Evolutionary conservation across 1,140 invertebrate genomes (phyloP).

Genomic region (Cylas formicarius): DNA sequence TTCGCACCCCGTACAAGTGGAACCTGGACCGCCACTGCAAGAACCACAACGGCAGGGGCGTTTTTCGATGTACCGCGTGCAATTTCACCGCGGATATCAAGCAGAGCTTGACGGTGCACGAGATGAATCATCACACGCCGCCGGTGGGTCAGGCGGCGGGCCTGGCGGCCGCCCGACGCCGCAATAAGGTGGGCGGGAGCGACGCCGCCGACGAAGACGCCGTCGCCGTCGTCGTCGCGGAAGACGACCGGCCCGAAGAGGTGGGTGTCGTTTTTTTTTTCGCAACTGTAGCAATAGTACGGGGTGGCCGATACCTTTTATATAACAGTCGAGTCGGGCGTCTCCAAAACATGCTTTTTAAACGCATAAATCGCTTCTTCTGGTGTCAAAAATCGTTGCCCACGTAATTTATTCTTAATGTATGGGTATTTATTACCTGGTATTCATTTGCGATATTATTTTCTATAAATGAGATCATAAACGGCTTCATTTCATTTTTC

Average conservation of each 20-base stretch:
- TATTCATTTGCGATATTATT: too few species aligned
- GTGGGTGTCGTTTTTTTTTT: slow-evolving; percentile 9
- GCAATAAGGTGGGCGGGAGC: slow-evolving; percentile 64
- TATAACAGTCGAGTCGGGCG: too few species aligned
- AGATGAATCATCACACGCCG: slow-evolving; percentile 81
- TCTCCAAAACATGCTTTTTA: too few species aligned
- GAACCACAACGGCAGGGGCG: slow-evolving; percentile 77
- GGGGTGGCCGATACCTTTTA: too few species aligned
- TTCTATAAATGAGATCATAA: too few species aligned
- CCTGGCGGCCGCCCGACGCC: slow-evolving; percentile 44
- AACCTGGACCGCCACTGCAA: slow-evolving; percentile 88
- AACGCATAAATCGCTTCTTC: too few species aligned
- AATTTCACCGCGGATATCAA: slow-evolving; percentile 89
- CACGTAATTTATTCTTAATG: too few species aligned
- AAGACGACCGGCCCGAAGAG: slow-evolving; percentile 27
- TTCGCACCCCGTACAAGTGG: slow-evolving; percentile 87
- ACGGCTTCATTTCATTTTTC: too few species aligned
- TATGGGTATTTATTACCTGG: too few species aligned
- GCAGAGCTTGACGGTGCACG: slow-evolving; percentile 85
- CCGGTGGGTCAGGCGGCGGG: slow-evolving; percentile 56
- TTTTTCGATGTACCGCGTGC: slow-evolving; percentile 78
- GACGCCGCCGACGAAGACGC: slow-evolving; percentile 46
- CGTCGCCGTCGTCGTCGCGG: slow-evolving; percentile 18
- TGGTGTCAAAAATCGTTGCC: too few species aligned
- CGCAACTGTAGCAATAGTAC: slow-evolving; percentile 1